Conservation (phyloP, 1,140 invertebrate species). For the Acromyrmex heyeri region DNA sequence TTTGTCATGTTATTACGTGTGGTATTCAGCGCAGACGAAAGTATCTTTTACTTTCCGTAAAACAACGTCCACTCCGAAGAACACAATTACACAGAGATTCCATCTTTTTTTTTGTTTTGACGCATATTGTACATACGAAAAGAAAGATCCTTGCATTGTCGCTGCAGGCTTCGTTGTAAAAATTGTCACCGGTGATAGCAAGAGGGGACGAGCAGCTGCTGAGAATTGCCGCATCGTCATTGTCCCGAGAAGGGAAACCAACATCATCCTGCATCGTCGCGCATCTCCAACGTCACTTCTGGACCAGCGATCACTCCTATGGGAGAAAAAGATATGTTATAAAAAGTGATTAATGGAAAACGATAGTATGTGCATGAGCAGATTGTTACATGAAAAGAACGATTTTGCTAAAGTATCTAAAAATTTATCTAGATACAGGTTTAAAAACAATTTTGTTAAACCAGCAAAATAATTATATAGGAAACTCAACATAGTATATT, state of each 20-base stretch:
- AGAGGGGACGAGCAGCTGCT: background rate
- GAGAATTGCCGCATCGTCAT: slow-evolving; percentile 54
- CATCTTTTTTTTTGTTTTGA: slow-evolving; percentile 14
- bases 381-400: background rate
- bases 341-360: slow-evolving; percentile 40
- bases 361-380: background rate
- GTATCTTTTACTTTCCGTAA: background rate
- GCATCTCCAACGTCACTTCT: slow-evolving; percentile 21
- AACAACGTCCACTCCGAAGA: background rate
- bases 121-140: background rate
- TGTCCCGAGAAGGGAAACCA: slow-evolving; percentile 62
- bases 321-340: background rate
- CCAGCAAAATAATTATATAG: too few relatives aligned
- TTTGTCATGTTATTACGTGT: slow-evolving; percentile 32
- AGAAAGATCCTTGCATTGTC: slow-evolving; percentile 25
- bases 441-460: too few relatives aligned
- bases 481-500: too few relatives aligned
- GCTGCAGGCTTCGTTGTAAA: slow-evolving; percentile 31
- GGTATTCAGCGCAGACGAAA: background rate
- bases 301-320: slow-evolving; percentile 1
- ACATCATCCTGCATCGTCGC: slow-evolving; percentile 13
- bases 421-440: too few relatives aligned
- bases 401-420: too few relatives aligned
- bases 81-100: slow-evolving; percentile 25
- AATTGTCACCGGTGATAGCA: slow-evolving; percentile 6